Evolutionary conservation across 2,113 vertebrate genomes (phyloP).

Genomic region (Fulica atra): DNA sequence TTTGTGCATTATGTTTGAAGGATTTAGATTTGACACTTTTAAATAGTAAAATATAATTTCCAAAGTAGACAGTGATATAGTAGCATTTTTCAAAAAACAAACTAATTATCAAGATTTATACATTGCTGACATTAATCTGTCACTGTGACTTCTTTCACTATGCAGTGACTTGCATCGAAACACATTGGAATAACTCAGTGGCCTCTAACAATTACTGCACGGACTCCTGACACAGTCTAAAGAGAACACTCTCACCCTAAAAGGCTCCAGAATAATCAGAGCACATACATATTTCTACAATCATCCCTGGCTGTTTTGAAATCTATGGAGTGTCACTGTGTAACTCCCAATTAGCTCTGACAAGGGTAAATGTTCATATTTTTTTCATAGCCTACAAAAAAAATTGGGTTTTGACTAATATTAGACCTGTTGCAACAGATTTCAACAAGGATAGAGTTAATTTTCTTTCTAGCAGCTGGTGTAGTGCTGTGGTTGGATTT

Average conservation of each 20-base stretch:
- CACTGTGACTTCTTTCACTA: background rate
- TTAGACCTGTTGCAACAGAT: background rate
- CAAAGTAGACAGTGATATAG: background rate
- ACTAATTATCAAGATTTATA: background rate
- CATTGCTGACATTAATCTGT: background rate
- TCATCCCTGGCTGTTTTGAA: background rate
- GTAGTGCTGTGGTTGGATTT: no score
- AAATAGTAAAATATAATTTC: background rate
- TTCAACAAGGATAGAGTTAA: no score
- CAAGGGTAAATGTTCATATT: background rate
- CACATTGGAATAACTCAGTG: background rate
- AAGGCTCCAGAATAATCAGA: background rate
- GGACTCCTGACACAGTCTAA: background rate
- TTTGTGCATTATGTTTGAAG: background rate
- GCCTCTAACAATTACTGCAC: background rate
- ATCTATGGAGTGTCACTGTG: background rate
- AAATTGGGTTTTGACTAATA: background rate
- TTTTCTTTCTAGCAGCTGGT: no score
- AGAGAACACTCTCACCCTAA: accelerated
- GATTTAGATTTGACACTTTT: background rate
- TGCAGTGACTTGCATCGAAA: background rate
- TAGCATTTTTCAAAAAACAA: background rate
- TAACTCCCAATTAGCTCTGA: background rate
- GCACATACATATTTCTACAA: background rate
- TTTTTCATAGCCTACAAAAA: background rate